phyloP scores from a whole-genome alignment of 2,888 invertebrate species.

The Ashinkailepas kermadecensis region DNA sequence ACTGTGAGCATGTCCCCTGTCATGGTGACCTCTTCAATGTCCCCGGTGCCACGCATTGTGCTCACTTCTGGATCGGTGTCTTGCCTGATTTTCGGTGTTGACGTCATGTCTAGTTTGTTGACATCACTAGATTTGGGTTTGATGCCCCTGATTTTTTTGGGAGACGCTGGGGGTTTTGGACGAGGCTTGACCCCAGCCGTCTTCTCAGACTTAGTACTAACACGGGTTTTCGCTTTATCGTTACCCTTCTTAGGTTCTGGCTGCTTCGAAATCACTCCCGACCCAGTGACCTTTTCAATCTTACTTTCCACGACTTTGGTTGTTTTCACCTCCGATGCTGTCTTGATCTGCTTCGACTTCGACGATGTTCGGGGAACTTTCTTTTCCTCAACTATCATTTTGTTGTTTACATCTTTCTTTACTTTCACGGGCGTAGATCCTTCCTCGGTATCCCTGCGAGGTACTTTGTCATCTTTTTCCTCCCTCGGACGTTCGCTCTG shows the following conservation, averaged over 20 bases:
- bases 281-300: slow-evolving; percentile 12
- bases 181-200: background rate
- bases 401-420: slow-evolving; percentile 42
- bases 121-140: slow-evolving; percentile 23
- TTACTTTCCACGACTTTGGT: slow-evolving; percentile 33
- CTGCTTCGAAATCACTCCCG: slow-evolving; percentile 24
- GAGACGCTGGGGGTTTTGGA: background rate
- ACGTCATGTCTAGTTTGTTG: slow-evolving; percentile 21
- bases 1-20: slow-evolving; percentile 27
- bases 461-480: background rate
- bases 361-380: slow-evolving; percentile 33
- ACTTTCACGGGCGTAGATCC: slow-evolving; percentile 37
- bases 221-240: background rate
- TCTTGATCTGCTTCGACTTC: slow-evolving; percentile 37
- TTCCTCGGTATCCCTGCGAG: slow-evolving; percentile 37
- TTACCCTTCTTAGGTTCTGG: slow-evolving; percentile 24
- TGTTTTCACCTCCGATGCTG: slow-evolving; percentile 36
- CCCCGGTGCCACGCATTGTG: slow-evolving; percentile 6
- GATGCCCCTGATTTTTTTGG: slow-evolving; percentile 28
- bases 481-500: background rate
- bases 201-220: background rate
- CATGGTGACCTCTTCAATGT: slow-evolving; percentile 25
- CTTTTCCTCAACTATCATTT: slow-evolving; percentile 27
- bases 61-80: slow-evolving; percentile 5
- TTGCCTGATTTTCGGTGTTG: slow-evolving; percentile 27